Evolutionary conservation across 1,140 invertebrate species (phyloP).

Genomic region (Trichonephila inaurata): DNA sequence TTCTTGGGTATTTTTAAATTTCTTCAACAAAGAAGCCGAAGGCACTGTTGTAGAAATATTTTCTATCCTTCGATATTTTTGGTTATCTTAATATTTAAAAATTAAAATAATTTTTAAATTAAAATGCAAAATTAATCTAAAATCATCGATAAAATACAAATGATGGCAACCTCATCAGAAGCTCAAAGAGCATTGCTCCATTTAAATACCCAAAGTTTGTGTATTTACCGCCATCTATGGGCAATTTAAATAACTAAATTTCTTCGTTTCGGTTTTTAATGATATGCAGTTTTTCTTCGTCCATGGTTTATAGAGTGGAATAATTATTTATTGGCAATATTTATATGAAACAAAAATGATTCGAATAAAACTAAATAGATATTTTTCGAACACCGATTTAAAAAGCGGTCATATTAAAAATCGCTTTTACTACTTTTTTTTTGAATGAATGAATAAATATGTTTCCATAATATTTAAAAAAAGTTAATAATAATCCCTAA

Average conservation of each 20-base stretch:
- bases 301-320: neutral
- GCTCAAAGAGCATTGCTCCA: constrained; percentile 1
- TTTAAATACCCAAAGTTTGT: constrained; percentile 57
- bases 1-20: no score
- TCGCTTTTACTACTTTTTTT: no score
- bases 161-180: neutral
- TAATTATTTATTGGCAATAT: no score
- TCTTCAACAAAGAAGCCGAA: no score
- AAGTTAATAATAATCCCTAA: no score
- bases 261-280: neutral
- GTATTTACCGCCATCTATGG: constrained; percentile 63
- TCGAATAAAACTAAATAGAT: no score
- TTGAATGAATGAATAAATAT: no score
- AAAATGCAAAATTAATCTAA: neutral
- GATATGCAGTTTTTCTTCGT: neutral
- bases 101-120: neutral
- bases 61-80: neutral
- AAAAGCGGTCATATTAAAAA: no score
- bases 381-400: no score
- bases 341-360: no score
- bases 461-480: no score
- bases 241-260: neutral
- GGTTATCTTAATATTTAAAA: neutral
- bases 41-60: no score
- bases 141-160: constrained; percentile 45